Conservation (phyloP, 2,113 vertebrate species). For the Lophius piscatorius region DNA sequence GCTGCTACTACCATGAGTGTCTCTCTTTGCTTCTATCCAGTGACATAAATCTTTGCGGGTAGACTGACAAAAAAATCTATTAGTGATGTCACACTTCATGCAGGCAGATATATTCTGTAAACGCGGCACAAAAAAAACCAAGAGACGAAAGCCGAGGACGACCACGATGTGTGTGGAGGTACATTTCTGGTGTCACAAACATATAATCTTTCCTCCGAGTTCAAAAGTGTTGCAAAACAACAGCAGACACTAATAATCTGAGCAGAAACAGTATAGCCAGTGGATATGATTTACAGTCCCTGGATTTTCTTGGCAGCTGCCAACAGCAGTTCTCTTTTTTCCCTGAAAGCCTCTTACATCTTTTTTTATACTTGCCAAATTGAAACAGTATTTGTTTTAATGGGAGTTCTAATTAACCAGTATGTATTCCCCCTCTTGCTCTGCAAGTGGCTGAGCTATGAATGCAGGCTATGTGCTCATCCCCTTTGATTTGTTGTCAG, state of each 20-base stretch:
- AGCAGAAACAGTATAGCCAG: conserved; percentile 77
- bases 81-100: conserved; percentile 1
- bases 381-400: conserved; percentile 85
- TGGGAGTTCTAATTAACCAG: conserved; percentile 83
- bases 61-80: not conserved
- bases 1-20: conserved; percentile 3
- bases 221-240: conserved; percentile 70
- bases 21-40: too few relatives aligned
- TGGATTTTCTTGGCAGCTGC: conserved; percentile 79
- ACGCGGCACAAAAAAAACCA: conserved; percentile 20
- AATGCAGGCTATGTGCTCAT: conserved; percentile 81
- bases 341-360: conserved; percentile 81
- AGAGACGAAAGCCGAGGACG: not conserved
- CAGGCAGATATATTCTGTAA: conserved; percentile 1
- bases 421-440: conserved; percentile 76
- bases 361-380: conserved; percentile 82
- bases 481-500: conserved; percentile 81
- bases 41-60: too few relatives aligned
- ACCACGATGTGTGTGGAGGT: conserved; percentile 1
- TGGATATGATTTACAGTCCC: conserved; percentile 80
- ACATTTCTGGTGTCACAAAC: conserved; percentile 38
- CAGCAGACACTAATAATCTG: conserved; percentile 76
- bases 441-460: conserved; percentile 72
- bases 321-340: conserved; percentile 74
- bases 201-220: conserved; percentile 57